Conservation (phyloP, 2,888 invertebrate genomes). For the Acanthosepion esculentum region DNA sequence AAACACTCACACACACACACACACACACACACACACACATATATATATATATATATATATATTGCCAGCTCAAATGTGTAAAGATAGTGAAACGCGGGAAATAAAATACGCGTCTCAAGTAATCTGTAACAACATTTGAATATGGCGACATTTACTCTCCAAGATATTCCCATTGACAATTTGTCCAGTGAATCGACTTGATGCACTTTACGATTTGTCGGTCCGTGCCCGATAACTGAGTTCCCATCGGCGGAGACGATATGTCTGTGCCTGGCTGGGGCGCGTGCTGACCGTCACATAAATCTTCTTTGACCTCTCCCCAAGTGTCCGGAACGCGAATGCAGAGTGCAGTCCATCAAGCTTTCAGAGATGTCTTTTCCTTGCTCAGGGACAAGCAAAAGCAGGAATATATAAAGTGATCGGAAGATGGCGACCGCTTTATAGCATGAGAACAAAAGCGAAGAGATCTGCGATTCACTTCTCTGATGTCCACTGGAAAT, state of each 20-base stretch:
- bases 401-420: neutral
- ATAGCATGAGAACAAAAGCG: neutral
- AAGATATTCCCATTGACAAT: neutral
- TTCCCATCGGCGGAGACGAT: neutral
- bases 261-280: neutral
- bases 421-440: neutral
- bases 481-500: neutral
- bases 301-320: neutral
- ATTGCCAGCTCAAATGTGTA: neutral
- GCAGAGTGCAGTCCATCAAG: neutral
- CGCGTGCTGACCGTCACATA: neutral
- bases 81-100: neutral
- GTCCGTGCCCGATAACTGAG: neutral
- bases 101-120: neutral
- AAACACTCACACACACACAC: too few relatives aligned
- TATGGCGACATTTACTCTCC: neutral
- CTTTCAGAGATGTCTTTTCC: neutral
- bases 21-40: too few relatives aligned
- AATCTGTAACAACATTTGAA: neutral
- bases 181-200: neutral
- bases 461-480: neutral
- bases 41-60: neutral
- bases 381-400: neutral
- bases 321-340: neutral
- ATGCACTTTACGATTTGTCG: too few relatives aligned